phyloP scores from a whole-genome alignment of 1,140 invertebrate genomes.

The Achroia grisella region DNA sequence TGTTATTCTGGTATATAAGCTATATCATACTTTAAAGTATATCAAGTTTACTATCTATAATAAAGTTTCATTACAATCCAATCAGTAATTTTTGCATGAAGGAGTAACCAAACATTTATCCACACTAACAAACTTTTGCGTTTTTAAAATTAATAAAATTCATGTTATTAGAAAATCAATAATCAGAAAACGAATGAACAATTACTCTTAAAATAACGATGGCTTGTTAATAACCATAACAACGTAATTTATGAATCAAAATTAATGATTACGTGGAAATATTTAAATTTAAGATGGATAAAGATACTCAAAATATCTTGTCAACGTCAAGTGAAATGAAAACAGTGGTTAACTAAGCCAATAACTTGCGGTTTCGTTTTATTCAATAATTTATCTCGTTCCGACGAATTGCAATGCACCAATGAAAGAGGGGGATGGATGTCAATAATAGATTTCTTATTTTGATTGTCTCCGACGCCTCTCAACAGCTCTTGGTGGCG shows the following conservation, averaged over 20 bases:
- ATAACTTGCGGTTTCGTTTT: conserved; percentile 29
- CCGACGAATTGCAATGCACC: neutral
- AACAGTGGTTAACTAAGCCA: conserved; percentile 49
- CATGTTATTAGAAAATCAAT: too few relatives aligned
- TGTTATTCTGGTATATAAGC: too few relatives aligned
- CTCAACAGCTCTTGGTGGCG: conserved; percentile 45
- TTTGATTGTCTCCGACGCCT: conserved; percentile 42
- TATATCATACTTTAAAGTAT: too few relatives aligned
- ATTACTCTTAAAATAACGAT: too few relatives aligned
- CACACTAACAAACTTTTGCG: too few relatives aligned
- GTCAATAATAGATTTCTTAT: conserved; percentile 22
- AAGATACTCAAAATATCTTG: conserved; percentile 9
- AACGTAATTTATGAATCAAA: neutral
- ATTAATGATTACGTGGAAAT: conserved; percentile 1
- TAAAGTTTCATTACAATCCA: too few relatives aligned
- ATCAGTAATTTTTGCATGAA: too few relatives aligned
- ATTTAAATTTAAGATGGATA: conserved; percentile 3
- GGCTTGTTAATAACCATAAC: too few relatives aligned
- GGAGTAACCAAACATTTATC: too few relatives aligned
- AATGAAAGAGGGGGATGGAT: conserved; percentile 12
- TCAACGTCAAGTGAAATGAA: conserved; percentile 23
- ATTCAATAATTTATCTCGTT: conserved; percentile 6
- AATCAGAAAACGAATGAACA: too few relatives aligned
- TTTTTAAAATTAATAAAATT: too few relatives aligned
- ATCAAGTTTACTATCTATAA: too few relatives aligned